Evolutionary conservation across 1,140 invertebrate species (phyloP).

Genomic region (Lordiphosa mommai): DNA sequence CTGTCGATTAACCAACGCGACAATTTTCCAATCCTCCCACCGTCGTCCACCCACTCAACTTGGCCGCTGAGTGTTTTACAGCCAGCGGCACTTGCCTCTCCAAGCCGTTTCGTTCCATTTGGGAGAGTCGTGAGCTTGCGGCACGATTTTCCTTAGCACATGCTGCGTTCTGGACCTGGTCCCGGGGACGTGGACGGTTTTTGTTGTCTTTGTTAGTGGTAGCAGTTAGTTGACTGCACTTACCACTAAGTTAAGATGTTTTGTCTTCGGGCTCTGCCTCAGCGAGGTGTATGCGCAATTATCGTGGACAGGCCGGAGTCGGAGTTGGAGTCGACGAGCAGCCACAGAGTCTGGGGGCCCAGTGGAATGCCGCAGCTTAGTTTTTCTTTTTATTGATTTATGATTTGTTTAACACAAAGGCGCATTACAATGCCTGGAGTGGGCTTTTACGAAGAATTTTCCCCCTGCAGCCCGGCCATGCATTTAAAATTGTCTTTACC

Average conservation of each 20-base stretch:
- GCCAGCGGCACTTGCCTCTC: slow-evolving; percentile 64
- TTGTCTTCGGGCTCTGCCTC: slow-evolving; percentile 54
- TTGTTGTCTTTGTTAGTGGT: slow-evolving; percentile 76
- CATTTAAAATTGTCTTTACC: slow-evolving; percentile 76
- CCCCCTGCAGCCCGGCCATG: slow-evolving; percentile 34
- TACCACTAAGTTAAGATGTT: slow-evolving; percentile 78
- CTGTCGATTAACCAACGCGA: slow-evolving; percentile 72
- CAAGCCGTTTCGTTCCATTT: background rate
- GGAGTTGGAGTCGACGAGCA: background rate
- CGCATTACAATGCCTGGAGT: slow-evolving; percentile 65
- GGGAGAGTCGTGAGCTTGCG: slow-evolving; percentile 62
- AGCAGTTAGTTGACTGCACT: slow-evolving; percentile 74
- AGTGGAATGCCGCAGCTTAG: slow-evolving; percentile 66
- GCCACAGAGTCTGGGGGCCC: slow-evolving; percentile 2
- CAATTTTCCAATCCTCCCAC: slow-evolving; percentile 58
- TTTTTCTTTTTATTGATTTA: slow-evolving; percentile 78
- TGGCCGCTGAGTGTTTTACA: slow-evolving; percentile 69
- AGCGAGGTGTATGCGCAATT: slow-evolving; percentile 49
- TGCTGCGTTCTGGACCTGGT: slow-evolving; percentile 64
- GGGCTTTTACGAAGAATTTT: slow-evolving; percentile 63
- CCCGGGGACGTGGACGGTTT: slow-evolving; percentile 44
- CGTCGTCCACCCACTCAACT: slow-evolving; percentile 43
- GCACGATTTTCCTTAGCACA: slow-evolving; percentile 74
- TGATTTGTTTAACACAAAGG: slow-evolving; percentile 77
- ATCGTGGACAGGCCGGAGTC: slow-evolving; percentile 41